phyloP scores from a whole-genome alignment of 2,888 invertebrate species.

The Chironomus tentans region DNA sequence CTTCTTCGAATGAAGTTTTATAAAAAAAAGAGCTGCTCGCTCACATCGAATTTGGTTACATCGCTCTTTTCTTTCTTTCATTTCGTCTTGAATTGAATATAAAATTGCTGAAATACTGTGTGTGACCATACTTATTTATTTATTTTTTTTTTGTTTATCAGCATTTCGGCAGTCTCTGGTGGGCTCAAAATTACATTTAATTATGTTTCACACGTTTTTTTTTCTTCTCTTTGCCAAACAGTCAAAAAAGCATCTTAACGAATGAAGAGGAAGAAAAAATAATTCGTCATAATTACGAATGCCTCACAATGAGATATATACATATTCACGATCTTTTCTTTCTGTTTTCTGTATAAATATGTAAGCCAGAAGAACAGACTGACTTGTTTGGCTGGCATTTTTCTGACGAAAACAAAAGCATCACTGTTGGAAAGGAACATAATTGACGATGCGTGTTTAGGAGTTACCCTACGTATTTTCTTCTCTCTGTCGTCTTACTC shows the following conservation, averaged over 20 bases:
- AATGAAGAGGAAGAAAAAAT: neutral
- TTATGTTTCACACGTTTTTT: constrained; percentile 25
- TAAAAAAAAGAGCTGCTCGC: neutral
- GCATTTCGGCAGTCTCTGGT: neutral
- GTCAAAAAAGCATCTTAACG: neutral
- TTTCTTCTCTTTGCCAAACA: neutral
- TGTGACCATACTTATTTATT: constrained; percentile 4
- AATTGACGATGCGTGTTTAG: neutral
- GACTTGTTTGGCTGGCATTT: neutral
- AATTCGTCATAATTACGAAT: constrained; percentile 9
- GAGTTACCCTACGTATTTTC: neutral
- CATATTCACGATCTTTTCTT: neutral
- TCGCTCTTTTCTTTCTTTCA: neutral
- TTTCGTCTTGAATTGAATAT: neutral
- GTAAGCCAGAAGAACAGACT: neutral
- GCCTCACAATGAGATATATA: neutral
- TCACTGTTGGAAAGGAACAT: neutral
- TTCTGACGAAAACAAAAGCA: neutral
- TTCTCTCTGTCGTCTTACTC: too few relatives aligned
- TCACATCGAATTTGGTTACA: neutral
- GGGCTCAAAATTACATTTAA: constrained; percentile 19
- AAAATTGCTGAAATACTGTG: neutral
- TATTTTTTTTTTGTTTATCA: neutral
- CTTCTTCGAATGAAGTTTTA: neutral
- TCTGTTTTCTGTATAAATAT: too few relatives aligned